Conservation (phyloP, 2,113 vertebrate species). For the Colinus virginianus region DNA sequence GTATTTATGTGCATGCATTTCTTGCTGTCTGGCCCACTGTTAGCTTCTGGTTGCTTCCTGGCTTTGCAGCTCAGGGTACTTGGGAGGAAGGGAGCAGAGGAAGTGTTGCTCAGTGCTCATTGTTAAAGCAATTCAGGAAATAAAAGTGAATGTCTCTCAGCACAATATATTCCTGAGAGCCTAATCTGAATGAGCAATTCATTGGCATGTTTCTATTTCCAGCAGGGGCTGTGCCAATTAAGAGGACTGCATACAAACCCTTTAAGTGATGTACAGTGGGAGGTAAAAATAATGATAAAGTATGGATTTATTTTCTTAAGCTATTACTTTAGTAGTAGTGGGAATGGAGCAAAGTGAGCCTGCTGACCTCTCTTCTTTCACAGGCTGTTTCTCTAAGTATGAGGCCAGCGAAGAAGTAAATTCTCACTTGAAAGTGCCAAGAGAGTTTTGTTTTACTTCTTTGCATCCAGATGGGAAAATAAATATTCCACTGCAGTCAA, state of each 20-base stretch:
- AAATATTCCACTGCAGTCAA: not conserved
- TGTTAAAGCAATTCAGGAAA: slow-evolving; percentile 71
- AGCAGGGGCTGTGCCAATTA: slow-evolving; percentile 75
- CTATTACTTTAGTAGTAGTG: slow-evolving; percentile 49
- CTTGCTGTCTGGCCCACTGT: not conserved
- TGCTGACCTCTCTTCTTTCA: not conserved
- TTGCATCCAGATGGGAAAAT: slow-evolving; percentile 5
- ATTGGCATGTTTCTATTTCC: slow-evolving; percentile 68
- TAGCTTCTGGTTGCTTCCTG: not conserved
- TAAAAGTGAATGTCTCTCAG: slow-evolving; percentile 74
- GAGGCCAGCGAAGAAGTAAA: slow-evolving; percentile 27
- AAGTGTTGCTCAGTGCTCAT: slow-evolving; percentile 45
- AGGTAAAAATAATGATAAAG: slow-evolving; percentile 72
- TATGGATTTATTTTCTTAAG: slow-evolving; percentile 50
- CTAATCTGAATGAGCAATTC: slow-evolving; percentile 73
- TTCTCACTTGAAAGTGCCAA: slow-evolving; percentile 28
- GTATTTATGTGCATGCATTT: not conserved
- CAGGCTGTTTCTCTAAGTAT: slow-evolving; percentile 18
- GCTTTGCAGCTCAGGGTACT: not conserved
- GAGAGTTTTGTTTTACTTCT: slow-evolving; percentile 1
- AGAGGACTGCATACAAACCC: slow-evolving; percentile 66
- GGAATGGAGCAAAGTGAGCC: not conserved
- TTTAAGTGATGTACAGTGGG: slow-evolving; percentile 63
- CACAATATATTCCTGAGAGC: slow-evolving; percentile 74
- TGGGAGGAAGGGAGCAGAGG: not conserved